Base-by-base conservation (phyloP, 2,888 invertebrate genomes). In the Macrophya annulata region DNA sequence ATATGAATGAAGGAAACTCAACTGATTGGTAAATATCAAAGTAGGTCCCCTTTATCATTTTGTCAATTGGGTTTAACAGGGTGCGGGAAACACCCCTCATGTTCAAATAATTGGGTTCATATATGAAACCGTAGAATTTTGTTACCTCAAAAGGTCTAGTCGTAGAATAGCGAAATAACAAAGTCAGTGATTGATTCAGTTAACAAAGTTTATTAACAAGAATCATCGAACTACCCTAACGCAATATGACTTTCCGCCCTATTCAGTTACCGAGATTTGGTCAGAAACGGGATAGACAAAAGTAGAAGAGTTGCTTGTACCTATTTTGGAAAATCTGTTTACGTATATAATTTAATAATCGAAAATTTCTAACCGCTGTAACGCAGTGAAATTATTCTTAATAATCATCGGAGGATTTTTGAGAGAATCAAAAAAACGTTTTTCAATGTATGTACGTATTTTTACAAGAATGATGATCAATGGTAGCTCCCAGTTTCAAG, bases 91-190 rank as follows among this genome's bases (percentile, higher is more conserved):
- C 25, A 25, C 25, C 12, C 48, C 25, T 25, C 21, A 10, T 21
- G 62, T 62, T 12, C 25, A 25, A 62, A 25, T 62, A 62, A 62
- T 62, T 62, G 25, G 62, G 3, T 62, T 25, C 25, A 62, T 62
- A 25, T 62, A 62, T 25, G 21, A 25, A 62, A 62, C 62, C 62
- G 62, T 62, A 62, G 40, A 72, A 72, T 37, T 72, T 72, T 72
- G 10, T 6, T n/a, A 1, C 37, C 37, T 31, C 10, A 43, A 0
- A 72, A 43, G 9, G 37, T 40, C n/a, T 40, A 17, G 31, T 3
- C 40, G 40, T 62, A 72, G 71, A 40, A 72, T 65, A 65, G 9
- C 25, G 71, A 15, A n/a, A 72, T 72, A 72, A 72, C 40, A 40
- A 72, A 40, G 40, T 72, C 71, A 43, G 71, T 72, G 3, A 10